These are phyloP conservation scores for Polyergus mexicanus DNA, from an alignment of 1,140 invertebrate species.

Conservation along the genomic window DNA sequence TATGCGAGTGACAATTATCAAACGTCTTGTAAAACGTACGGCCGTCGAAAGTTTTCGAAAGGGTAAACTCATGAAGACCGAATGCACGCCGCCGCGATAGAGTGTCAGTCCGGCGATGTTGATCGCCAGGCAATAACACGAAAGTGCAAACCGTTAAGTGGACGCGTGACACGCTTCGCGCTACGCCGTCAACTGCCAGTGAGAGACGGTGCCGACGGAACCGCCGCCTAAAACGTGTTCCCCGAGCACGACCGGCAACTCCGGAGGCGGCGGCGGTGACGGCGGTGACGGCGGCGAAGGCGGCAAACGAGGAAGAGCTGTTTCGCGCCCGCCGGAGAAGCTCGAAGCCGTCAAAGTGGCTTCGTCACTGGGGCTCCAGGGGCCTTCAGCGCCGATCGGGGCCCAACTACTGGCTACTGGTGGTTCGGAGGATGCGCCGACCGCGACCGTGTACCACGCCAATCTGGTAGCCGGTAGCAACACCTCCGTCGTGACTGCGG, in stretches of 20 bases:
- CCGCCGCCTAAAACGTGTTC: constrained; percentile 70
- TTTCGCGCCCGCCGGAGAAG: constrained; percentile 83
- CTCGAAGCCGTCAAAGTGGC: constrained; percentile 86
- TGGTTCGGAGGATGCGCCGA: constrained; percentile 82
- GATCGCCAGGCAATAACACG: constrained; percentile 46
- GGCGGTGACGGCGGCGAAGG: constrained; percentile 61
- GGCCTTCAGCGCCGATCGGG: constrained; percentile 86
- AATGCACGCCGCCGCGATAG: constrained; percentile 60
- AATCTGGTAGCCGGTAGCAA: constrained; percentile 86
- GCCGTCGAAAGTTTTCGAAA: constrained; percentile 3
- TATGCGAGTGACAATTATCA: constrained; percentile 11
- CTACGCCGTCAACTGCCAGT: constrained; percentile 35
- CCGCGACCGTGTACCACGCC: constrained; percentile 84
- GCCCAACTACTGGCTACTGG: constrained; percentile 85
- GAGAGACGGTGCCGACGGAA: constrained; percentile 72
- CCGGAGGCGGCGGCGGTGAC: constrained; percentile 54
- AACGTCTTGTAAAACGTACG: neutral
- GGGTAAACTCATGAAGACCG: constrained; percentile 13
- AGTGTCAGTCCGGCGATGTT: constrained; percentile 46
- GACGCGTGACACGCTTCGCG: constrained; percentile 51
- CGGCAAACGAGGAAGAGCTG: constrained; percentile 73
- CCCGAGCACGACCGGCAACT: constrained; percentile 43
- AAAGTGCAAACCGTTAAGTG: constrained; percentile 49
- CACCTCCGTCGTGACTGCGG: constrained; percentile 83
- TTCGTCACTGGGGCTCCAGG: constrained; percentile 87